These are phyloP conservation scores for Ctenopoma kingsleyae DNA, from an alignment of 2,797 vertebrate genomes.

Conservation along the genomic window DNA sequence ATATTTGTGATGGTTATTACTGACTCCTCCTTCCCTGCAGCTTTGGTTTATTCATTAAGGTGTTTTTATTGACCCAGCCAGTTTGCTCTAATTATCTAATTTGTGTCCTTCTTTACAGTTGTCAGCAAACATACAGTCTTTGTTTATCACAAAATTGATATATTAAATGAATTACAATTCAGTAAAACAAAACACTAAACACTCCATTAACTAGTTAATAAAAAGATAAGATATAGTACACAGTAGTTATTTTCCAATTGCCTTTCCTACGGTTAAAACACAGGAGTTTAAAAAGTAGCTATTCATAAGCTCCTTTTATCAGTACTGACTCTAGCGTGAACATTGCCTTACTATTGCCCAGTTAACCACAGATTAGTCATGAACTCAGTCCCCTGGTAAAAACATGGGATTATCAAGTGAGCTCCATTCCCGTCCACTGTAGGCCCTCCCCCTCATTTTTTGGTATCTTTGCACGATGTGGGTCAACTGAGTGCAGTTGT, in stretches of 20 bases:
- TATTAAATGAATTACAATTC: background rate
- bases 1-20: no score
- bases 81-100: no score
- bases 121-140: background rate
- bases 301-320: background rate
- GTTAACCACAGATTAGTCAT: slow-evolving; percentile 11
- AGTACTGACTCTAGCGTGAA: slow-evolving; percentile 22
- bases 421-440: slow-evolving; percentile 32
- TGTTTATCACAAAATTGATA: background rate
- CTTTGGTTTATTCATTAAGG: no score
- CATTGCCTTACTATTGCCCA: slow-evolving; percentile 15
- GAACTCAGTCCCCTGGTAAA: slow-evolving; percentile 35
- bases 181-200: background rate
- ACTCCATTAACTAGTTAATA: background rate
- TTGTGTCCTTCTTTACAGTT: no score
- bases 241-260: background rate
- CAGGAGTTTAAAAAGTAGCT: slow-evolving; percentile 3
- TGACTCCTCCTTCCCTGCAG: no score
- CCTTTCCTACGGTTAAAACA: background rate
- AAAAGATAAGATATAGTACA: background rate
- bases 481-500: slow-evolving; percentile 75
- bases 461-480: slow-evolving; percentile 69
- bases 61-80: no score
- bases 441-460: slow-evolving; percentile 18
- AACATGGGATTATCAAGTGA: slow-evolving; percentile 54